A percentile compares a stretch with the other conserved stretches of the same genome.
Conservation (phyloP, 2,797 vertebrate genomes). For the Lutjanus campechanus region DNA sequence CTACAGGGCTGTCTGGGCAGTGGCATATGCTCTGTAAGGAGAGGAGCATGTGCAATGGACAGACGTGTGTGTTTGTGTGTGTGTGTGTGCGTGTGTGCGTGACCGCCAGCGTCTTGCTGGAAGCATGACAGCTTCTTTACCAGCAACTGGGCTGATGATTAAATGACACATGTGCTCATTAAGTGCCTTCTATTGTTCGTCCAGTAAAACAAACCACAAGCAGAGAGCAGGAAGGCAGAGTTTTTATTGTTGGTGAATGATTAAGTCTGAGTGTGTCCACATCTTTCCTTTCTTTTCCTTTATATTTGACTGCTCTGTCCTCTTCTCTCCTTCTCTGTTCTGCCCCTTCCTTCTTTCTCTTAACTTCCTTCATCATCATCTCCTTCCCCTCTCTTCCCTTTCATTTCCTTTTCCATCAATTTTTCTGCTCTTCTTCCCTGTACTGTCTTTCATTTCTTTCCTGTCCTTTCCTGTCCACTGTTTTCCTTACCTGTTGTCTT, state of each 20-base stretch:
- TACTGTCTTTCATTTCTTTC: neutral
- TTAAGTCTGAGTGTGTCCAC: conserved; percentile 37
- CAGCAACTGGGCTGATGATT: conserved; percentile 71
- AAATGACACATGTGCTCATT: conserved; percentile 70
- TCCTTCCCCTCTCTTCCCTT: neutral
- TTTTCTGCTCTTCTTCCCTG: no score
- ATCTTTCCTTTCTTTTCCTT: neutral
- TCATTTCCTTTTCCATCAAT: neutral
- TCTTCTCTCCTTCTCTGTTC: neutral
- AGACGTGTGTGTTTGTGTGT: conserved; percentile 14
- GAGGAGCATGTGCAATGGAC: neutral
- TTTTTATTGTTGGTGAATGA: conserved; percentile 55
- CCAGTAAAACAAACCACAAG: conserved; percentile 58
- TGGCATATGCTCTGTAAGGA: conserved; percentile 28
- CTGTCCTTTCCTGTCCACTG: neutral
- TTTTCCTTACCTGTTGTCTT: neutral
- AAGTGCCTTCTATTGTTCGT: conserved; percentile 62
- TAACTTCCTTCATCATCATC: no score
- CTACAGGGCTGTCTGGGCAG: conserved; percentile 65
- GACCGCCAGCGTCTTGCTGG: conserved; percentile 53
- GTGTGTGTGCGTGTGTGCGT: conserved; percentile 9
- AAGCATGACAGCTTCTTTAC: conserved; percentile 71
- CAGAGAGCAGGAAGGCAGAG: conserved; percentile 39
- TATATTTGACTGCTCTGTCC: neutral
- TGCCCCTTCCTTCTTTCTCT: neutral